Conservation (phyloP, 2,888 invertebrate genomes). For the Nycteola revayana region DNA sequence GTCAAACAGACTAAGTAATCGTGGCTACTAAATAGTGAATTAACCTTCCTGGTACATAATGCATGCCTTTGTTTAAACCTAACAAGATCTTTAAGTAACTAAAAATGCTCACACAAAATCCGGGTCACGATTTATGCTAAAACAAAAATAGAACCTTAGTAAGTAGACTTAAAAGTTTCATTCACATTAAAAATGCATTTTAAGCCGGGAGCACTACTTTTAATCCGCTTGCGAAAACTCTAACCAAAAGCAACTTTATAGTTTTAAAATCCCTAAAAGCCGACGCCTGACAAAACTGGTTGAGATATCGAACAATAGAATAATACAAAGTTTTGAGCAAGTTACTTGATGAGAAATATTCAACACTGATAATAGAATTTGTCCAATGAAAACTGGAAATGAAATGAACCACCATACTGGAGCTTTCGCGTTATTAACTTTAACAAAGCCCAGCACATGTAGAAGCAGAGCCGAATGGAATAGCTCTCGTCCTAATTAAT, state of each 20-base stretch:
- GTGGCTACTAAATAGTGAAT: no score
- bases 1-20: no score
- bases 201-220: constrained; percentile 50
- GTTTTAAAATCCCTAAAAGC: constrained; percentile 52
- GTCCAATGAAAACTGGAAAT: no score
- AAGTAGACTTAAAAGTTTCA: constrained; percentile 33
- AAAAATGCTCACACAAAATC: no score
- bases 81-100: no score
- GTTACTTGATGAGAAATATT: neutral
- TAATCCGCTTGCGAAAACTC: constrained; percentile 60
- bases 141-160: constrained; percentile 28
- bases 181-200: constrained; percentile 53
- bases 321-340: neutral
- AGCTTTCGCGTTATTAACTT: no score
- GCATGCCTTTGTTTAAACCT: no score
- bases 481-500: no score
- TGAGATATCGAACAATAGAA: constrained; percentile 6
- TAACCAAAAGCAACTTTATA: constrained; percentile 41
- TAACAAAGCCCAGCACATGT: no score
- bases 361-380: neutral
- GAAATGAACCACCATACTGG: no score
- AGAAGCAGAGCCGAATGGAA: no score
- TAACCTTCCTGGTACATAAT: no score
- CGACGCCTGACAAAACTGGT: constrained; percentile 33
- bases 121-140: constrained; percentile 20